A percentile compares a stretch with the other conserved stretches of the same genome.
These are phyloP conservation scores for Julus scanicus DNA, from an alignment of 2,888 invertebrate species.

Conservation along the genomic window DNA sequence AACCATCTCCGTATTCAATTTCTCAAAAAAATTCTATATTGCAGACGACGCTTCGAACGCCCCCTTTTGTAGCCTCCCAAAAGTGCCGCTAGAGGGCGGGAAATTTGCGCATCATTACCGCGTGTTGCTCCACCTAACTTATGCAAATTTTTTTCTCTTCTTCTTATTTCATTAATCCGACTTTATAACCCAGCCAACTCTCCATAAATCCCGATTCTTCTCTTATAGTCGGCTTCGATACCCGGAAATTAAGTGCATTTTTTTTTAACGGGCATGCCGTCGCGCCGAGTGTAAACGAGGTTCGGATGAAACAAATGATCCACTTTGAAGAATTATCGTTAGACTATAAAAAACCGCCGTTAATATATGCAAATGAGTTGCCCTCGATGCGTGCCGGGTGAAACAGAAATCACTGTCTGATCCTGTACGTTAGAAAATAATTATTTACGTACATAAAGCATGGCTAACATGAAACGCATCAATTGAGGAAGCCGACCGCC, in stretches of 20 bases:
- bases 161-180: not conserved
- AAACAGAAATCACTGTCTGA: not conserved
- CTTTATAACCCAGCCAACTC: not conserved
- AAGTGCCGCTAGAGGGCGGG: not conserved
- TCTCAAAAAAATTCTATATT: not conserved
- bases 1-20: not conserved
- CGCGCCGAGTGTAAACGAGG: constrained; percentile 24
- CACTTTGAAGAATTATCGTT: not conserved
- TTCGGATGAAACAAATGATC: constrained; percentile 5
- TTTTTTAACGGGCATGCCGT: constrained; percentile 1
- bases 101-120: not conserved
- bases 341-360: not conserved
- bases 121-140: not conserved
- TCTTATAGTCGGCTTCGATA: not conserved
- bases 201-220: constrained; percentile 14
- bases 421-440: no score
- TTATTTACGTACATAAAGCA: no score
- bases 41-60: not conserved
- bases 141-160: not conserved
- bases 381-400: not conserved
- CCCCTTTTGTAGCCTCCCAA: not conserved
- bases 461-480: no score
- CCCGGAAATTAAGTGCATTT: not conserved
- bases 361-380: constrained; percentile 25
- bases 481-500: no score